Conservation (phyloP, 2,888 invertebrate species). For the Selenia dentaria region DNA sequence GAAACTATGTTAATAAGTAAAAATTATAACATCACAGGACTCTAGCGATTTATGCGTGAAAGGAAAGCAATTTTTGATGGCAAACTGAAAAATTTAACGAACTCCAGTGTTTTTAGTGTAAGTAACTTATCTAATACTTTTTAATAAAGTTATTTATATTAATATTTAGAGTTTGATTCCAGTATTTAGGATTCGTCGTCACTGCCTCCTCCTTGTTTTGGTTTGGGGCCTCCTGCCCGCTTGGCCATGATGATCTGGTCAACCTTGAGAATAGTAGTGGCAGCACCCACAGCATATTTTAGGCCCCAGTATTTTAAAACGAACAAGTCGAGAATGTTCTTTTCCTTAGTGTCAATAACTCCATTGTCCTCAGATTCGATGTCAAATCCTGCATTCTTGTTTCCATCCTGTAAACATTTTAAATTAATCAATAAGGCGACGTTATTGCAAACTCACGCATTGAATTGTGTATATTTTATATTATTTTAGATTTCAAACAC, state of each 20-base stretch:
- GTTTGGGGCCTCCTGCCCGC: conserved; percentile 97
- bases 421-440: conserved; percentile 8
- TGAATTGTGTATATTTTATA: too few relatives aligned
- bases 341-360: conserved; percentile 90
- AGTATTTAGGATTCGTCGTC: conserved; percentile 88
- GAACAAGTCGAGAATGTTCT: conserved; percentile 93
- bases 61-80: neutral
- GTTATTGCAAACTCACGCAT: too few relatives aligned
- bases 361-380: conserved; percentile 91
- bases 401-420: conserved; percentile 85
- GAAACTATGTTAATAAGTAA: neutral
- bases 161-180: conserved; percentile 22
- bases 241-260: conserved; percentile 99
- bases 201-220: conserved; percentile 86
- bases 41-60: conserved; percentile 18
- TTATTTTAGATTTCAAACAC: too few relatives aligned
- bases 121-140: conserved; percentile 32
- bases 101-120: conserved; percentile 14
- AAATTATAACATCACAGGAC: conserved; percentile 7
- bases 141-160: conserved; percentile 18
- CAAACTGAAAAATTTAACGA: conserved; percentile 21
- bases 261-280: conserved; percentile 95
- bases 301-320: conserved; percentile 96
- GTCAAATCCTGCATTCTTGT: conserved; percentile 93
- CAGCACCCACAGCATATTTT: conserved; percentile 97